Conservation (phyloP, 2,113 vertebrate genomes). For the Neomonachus schauinslandi region DNA sequence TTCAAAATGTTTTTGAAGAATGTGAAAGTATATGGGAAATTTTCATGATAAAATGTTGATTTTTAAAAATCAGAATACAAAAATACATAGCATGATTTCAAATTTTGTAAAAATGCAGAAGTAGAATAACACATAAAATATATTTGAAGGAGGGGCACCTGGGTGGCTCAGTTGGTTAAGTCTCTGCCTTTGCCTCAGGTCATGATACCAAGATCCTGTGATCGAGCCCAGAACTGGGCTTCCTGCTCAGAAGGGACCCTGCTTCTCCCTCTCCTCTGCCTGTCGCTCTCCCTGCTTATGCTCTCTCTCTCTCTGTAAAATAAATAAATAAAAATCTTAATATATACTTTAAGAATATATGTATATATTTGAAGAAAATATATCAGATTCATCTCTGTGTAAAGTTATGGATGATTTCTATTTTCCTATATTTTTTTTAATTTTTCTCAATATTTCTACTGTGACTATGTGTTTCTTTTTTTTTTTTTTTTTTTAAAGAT, state of each 20-base stretch:
- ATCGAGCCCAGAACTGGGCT: no score
- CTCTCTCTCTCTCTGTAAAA: no score
- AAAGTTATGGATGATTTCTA: not conserved
- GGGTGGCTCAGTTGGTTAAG: no score
- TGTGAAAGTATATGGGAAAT: not conserved
- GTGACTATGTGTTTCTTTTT: not conserved
- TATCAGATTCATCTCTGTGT: not conserved
- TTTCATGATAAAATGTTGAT: not conserved
- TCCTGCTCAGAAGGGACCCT: no score
- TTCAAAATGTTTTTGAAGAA: not conserved
- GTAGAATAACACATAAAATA: not conserved
- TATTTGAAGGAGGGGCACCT: not conserved
- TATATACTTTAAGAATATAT: no score
- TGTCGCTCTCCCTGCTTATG: no score
- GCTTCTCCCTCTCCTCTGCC: no score
- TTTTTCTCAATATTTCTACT: not conserved
- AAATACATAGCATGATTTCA: not conserved
- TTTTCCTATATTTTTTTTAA: not conserved
- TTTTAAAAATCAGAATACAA: slow-evolving; percentile 5
- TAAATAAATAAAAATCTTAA: no score
- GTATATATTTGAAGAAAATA: not conserved
- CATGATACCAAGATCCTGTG: no score
- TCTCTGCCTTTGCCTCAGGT: no score
- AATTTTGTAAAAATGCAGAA: not conserved
- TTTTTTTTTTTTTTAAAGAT: not conserved